Conservation (phyloP, 2,113 vertebrate species). For the Cyphomyrus plagiostoma region DNA sequence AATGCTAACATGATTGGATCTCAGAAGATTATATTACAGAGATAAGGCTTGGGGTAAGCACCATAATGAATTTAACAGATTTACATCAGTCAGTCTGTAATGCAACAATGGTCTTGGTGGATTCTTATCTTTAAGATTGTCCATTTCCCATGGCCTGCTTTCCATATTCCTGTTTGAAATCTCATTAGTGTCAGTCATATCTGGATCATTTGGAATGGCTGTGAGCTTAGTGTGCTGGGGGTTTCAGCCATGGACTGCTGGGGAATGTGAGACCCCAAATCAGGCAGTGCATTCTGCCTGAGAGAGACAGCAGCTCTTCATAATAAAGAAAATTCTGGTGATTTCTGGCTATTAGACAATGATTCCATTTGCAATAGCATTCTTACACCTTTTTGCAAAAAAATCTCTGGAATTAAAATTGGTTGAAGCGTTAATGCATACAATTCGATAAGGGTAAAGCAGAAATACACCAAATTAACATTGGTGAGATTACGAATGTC, state of each 20-base stretch:
- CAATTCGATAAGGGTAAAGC: background rate
- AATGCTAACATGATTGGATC: conserved; percentile 61
- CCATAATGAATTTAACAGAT: conserved; percentile 59
- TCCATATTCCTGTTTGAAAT: conserved; percentile 48
- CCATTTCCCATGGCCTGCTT: conserved; percentile 33
- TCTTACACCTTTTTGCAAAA: background rate
- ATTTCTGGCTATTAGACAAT: background rate
- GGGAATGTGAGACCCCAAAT: background rate
- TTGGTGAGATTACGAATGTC: background rate
- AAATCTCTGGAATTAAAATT: background rate
- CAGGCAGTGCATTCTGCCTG: background rate
- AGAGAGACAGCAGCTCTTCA: background rate
- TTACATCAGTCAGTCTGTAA: conserved; percentile 56
- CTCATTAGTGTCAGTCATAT: conserved; percentile 41
- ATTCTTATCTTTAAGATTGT: conserved; percentile 35
- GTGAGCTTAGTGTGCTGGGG: background rate
- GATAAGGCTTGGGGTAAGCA: conserved; percentile 45
- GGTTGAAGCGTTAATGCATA: background rate
- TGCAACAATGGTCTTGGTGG: conserved; percentile 51
- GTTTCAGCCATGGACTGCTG: background rate
- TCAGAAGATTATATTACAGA: conserved; percentile 57
- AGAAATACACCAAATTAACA: background rate
- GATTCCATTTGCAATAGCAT: background rate
- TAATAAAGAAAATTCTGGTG: background rate
- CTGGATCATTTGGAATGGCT: background rate